Conservation (phyloP, 2,888 invertebrate species). For the Pristionchus entomophagus region DNA sequence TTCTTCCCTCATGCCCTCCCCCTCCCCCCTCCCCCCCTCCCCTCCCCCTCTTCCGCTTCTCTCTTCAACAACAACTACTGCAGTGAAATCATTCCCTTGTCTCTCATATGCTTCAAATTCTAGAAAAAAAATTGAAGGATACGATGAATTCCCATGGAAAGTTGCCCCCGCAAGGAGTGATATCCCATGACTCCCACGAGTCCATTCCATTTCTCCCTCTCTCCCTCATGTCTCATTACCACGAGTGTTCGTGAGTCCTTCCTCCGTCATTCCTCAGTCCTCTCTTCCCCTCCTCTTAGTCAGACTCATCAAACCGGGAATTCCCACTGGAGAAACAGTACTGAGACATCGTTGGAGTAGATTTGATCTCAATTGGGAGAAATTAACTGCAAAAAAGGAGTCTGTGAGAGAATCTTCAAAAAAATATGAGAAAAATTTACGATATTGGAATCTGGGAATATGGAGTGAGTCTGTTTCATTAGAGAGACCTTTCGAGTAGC, state of each 20-base stretch:
- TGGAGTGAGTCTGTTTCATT: neutral
- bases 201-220: neutral
- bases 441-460: constrained; percentile 16
- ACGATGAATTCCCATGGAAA: neutral
- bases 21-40: neutral
- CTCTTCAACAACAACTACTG: neutral
- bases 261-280: neutral
- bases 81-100: neutral
- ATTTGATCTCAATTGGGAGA: constrained; percentile 4
- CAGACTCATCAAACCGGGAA: constrained; percentile 12
- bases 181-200: no score
- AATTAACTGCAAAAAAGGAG: neutral
- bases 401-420: constrained; percentile 1
- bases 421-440: neutral
- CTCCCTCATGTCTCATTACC: neutral
- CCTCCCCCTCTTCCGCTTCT: neutral
- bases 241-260: neutral
- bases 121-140: neutral
- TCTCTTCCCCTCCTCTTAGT: neutral
- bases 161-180: no score
- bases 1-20: neutral
- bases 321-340: neutral
- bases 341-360: neutral
- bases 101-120: neutral
- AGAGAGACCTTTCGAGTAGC: neutral